Evolutionary conservation across 2,113 vertebrate genomes (phyloP), one percentile per base, ranked within the genome.

Genomic region (Clarias magur): DNA sequence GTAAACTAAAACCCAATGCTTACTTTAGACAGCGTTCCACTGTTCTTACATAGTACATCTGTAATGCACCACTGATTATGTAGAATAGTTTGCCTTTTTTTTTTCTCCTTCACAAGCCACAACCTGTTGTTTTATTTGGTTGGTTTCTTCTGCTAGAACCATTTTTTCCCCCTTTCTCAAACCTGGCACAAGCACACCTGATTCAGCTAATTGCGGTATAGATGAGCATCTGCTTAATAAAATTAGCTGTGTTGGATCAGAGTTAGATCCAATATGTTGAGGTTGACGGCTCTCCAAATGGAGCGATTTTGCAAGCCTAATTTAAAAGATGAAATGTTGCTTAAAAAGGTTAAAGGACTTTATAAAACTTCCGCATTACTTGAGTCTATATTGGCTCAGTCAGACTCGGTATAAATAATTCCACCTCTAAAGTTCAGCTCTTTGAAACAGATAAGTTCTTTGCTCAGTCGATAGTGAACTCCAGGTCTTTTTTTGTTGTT

Each of bases 191-290:
- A 72, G 83, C 10, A 75, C 27, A 57, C 62, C 83, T 79, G 83
- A 83, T 79, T 88, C 80, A 80, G 89, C 89, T 88, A 59, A 78
- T 34, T 53, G 38, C 79, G 38, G 7, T 83, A 7, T 76, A 62
- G 42, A 90, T 78, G 80, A 90, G 80, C 89, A 88, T 88, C 84
- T 90, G 89, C 63, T 86, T 90, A 86, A 90, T 90, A 80, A 84
- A 90, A 84, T 90, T 54, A 80, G 70, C 73, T 38, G 25, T 73
- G 54, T 23, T 86, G 48, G 76, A 76, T 86, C 78, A 88, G 65
- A 56, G 34, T 38, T 11, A 53, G 59, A 60, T 67, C 56, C 72
- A 83, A 25, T 80, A 72, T 88, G 59, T 80, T 72, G 56, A 84
- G 59, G 59, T 70, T 80, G 73, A 2, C n/a, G 56, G 19, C 67